Evolutionary conservation across 64 coral and sea anemone species (phyloP).

Genomic region (Stylophora pistillata): DNA sequence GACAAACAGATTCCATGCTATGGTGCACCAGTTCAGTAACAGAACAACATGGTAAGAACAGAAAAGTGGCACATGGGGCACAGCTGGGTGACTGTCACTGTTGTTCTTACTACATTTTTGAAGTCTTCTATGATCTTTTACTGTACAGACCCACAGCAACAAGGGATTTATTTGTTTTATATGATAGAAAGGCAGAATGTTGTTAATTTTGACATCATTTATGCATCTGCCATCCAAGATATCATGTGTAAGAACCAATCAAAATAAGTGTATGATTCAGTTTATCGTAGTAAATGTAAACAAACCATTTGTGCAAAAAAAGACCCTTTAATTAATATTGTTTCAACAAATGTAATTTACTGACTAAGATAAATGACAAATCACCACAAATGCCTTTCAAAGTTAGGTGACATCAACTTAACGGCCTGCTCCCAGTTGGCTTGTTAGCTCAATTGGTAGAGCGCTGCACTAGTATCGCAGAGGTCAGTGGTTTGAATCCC

Average conservation of each 20-base stretch:
- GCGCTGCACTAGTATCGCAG: too few species aligned
- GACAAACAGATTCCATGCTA: too few species aligned
- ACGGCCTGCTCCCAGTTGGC: too few species aligned
- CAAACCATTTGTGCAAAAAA: too few species aligned
- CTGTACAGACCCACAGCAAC: not conserved
- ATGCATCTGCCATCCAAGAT: not conserved
- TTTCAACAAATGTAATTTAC: too few species aligned
- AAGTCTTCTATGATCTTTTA: not conserved
- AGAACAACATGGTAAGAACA: not conserved
- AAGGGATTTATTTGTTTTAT: not conserved
- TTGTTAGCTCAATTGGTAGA: too few species aligned
- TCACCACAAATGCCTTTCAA: too few species aligned
- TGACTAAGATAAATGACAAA: too few species aligned
- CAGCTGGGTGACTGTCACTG: not conserved
- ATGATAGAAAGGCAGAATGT: not conserved
- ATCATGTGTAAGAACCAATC: not conserved
- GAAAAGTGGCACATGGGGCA: not conserved
- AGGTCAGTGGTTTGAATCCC: too few species aligned
- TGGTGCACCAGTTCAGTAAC: not conserved
- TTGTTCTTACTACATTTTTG: not conserved
- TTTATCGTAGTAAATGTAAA: not conserved
- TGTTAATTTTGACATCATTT: not conserved
- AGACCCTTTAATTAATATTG: too few species aligned
- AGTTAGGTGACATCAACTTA: too few species aligned
- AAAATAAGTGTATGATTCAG: not conserved